Conservation (phyloP, 2,113 vertebrate genomes). For the Xiphophorus maculatus region DNA sequence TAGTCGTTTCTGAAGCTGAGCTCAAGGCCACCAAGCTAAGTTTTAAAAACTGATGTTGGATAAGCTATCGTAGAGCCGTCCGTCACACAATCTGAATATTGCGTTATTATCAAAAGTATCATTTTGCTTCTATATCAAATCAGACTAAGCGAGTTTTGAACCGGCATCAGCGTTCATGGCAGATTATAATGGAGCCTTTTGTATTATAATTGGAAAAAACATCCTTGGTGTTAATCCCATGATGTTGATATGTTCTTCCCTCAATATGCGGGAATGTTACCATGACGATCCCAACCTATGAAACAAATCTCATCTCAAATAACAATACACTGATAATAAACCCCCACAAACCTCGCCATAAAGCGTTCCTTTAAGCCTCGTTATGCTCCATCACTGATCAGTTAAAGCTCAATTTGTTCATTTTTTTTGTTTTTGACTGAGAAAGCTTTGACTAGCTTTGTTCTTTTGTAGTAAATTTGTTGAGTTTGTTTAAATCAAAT, state of each 20-base stretch:
- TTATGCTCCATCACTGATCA: background rate
- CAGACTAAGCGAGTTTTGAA: too few species aligned
- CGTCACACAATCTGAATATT: too few species aligned
- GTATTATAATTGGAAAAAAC: too few species aligned
- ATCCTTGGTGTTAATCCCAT: background rate
- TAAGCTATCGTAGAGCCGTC: too few species aligned
- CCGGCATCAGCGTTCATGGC: background rate
- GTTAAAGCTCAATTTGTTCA: background rate
- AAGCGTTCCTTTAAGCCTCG: background rate
- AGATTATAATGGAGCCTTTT: too few species aligned
- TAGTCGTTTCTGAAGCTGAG: too few species aligned
- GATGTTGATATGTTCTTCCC: background rate
- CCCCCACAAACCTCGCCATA: too few species aligned
- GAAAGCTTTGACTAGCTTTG: background rate
- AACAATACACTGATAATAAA: background rate
- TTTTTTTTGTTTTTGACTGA: background rate
- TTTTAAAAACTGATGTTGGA: too few species aligned
- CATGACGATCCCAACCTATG: background rate
- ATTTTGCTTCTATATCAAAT: too few species aligned
- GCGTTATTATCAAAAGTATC: too few species aligned
- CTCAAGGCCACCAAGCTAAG: too few species aligned
- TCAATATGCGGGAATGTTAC: background rate
- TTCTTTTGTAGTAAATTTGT: background rate
- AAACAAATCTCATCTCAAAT: too few species aligned
- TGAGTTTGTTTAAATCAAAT: background rate